phyloP scores from a whole-genome alignment of 2,113 vertebrate species.

The Sclerurus mexicanus region DNA sequence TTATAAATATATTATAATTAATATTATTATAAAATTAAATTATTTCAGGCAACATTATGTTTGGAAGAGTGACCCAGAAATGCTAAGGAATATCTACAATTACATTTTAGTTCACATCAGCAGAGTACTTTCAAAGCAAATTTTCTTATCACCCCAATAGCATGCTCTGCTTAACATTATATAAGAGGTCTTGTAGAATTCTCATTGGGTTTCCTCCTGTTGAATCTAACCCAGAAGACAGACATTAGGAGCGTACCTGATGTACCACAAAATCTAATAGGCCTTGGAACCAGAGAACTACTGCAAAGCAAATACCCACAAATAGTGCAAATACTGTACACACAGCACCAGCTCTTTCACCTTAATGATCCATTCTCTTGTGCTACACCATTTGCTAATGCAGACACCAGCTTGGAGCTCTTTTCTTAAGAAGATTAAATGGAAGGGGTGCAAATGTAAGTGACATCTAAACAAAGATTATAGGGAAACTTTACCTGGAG shows the following conservation, averaged over 20 bases:
- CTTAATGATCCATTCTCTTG: too few relatives aligned
- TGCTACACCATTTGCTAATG: background rate
- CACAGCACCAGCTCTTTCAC: background rate
- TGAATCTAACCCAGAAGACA: background rate
- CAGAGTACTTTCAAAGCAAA: background rate
- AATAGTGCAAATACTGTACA: background rate
- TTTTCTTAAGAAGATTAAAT: background rate
- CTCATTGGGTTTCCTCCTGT: background rate
- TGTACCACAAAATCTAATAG: background rate
- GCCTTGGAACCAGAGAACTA: background rate
- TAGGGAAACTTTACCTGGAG: background rate
- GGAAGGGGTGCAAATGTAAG: background rate
- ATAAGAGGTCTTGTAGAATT: fast-evolving
- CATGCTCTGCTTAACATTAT: background rate
- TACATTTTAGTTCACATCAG: background rate
- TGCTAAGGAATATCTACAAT: background rate
- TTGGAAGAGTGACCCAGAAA: background rate
- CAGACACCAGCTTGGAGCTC: background rate
- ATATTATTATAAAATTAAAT: background rate
- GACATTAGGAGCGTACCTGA: background rate
- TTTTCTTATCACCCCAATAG: background rate
- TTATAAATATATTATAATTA: too few relatives aligned
- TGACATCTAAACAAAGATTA: background rate
- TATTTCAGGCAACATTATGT: background rate
- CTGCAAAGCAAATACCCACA: background rate